phyloP scores from a whole-genome alignment of 2,888 invertebrate genomes.

The Ectemnius continuus region DNA sequence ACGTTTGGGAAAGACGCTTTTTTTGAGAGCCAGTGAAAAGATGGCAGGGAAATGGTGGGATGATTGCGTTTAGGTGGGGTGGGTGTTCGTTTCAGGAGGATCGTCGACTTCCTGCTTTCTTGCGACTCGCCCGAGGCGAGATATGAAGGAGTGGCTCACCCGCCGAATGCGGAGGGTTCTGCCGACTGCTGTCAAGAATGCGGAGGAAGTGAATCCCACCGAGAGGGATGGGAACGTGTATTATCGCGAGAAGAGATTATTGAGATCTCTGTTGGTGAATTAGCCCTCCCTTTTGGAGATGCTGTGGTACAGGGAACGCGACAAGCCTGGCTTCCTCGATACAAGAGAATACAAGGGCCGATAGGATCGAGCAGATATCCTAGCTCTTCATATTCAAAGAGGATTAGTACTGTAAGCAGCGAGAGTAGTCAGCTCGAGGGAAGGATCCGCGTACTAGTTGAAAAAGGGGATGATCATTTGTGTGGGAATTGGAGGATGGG shows the following conservation, averaged over 20 bases:
- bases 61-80: neutral
- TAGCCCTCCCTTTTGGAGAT: slow-evolving; percentile 57
- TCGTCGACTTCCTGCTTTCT: slow-evolving; percentile 3
- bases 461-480: too few relatives aligned
- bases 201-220: slow-evolving; percentile 23
- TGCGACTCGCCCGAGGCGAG: neutral
- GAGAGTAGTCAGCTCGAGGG: too few relatives aligned
- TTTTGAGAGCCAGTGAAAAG: neutral
- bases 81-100: slow-evolving; percentile 1
- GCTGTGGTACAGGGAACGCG: slow-evolving; percentile 39
- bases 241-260: slow-evolving; percentile 68
- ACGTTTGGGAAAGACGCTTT: neutral
- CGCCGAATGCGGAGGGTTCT: slow-evolving; percentile 18
- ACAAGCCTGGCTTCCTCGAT: slow-evolving; percentile 31
- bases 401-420: too few relatives aligned
- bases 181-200: slow-evolving; percentile 9
- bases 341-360: slow-evolving; percentile 1
- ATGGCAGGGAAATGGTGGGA: neutral
- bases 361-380: too few relatives aligned
- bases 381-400: too few relatives aligned
- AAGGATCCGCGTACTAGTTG: too few relatives aligned
- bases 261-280: slow-evolving; percentile 73
- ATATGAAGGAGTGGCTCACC: neutral
- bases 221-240: slow-evolving; percentile 44
- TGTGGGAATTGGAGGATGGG: too few relatives aligned